Percentiles rank a stretch among this genome's conserved stretches.
These are phyloP conservation scores for Rhinichthys osculus DNA, from an alignment of 2,797 vertebrate genomes.

Conservation along the genomic window DNA sequence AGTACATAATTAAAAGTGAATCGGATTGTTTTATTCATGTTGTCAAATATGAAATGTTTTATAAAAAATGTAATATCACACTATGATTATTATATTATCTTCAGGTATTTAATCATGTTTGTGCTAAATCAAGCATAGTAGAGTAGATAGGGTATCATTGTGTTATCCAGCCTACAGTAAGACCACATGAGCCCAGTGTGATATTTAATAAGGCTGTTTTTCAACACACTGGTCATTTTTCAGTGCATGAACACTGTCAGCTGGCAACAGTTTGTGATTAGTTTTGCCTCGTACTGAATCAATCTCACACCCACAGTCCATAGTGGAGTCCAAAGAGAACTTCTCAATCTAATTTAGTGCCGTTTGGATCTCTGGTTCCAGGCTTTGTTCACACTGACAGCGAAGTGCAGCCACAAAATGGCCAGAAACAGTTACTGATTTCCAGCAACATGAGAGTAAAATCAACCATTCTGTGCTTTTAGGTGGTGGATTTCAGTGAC, in stretches of 20 bases:
- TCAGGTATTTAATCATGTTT: background rate
- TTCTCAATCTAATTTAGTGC: conserved; percentile 40
- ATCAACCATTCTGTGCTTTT: background rate
- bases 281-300: conserved; percentile 50
- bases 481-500: background rate
- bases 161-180: conserved; percentile 16
- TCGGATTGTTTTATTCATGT: background rate
- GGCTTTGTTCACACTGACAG: background rate
- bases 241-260: conserved; percentile 20
- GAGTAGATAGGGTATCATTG: background rate
- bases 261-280: conserved; percentile 47
- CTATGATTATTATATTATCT: background rate
- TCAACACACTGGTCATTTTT: conserved; percentile 49
- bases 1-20: background rate
- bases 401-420: background rate
- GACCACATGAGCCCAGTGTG: conserved; percentile 17
- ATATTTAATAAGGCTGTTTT: conserved; percentile 39
- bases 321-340: conserved; percentile 24
- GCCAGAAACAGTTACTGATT: background rate
- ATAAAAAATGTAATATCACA: background rate
- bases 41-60: background rate
- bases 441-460: background rate
- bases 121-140: background rate
- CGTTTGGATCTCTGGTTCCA: conserved; percentile 5
- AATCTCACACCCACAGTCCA: conserved; percentile 29